phyloP scores from a whole-genome alignment of 2,113 vertebrate genomes.

The Fukomys damarensis region DNA sequence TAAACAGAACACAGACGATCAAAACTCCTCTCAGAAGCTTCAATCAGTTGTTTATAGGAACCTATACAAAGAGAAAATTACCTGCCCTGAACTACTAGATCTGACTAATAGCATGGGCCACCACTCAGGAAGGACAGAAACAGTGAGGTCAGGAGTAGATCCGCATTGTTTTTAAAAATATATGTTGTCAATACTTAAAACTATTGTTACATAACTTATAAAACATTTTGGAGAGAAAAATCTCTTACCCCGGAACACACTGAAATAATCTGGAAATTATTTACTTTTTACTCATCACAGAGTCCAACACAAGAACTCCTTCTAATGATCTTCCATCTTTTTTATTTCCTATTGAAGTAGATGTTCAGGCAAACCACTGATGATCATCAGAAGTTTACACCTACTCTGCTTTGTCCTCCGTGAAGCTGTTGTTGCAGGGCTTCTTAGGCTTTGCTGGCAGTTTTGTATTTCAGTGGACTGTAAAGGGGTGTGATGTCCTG shows the following conservation, averaged over 20 bases:
- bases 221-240: background rate
- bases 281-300: slow-evolving; percentile 15
- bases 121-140: background rate
- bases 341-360: background rate
- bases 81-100: background rate
- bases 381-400: slow-evolving; percentile 70
- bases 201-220: background rate
- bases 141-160: rapidly evolving
- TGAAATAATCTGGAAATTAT: slow-evolving; percentile 8
- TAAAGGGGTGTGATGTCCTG: slow-evolving; percentile 67
- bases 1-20: background rate
- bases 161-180: background rate
- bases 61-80: background rate
- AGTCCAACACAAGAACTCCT: background rate
- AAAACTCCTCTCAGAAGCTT: background rate
- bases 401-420: slow-evolving; percentile 70
- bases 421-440: background rate
- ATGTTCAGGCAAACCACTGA: background rate
- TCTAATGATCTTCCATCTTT: background rate
- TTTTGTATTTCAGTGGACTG: slow-evolving; percentile 76
- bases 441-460: slow-evolving; percentile 72
- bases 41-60: background rate
- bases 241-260: background rate
- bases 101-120: background rate
- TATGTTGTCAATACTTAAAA: background rate